A percentile compares a stretch with the other conserved stretches of the same genome.
phyloP scores from a whole-genome alignment of 2,888 invertebrate species.

The Leucoptera coffeella region DNA sequence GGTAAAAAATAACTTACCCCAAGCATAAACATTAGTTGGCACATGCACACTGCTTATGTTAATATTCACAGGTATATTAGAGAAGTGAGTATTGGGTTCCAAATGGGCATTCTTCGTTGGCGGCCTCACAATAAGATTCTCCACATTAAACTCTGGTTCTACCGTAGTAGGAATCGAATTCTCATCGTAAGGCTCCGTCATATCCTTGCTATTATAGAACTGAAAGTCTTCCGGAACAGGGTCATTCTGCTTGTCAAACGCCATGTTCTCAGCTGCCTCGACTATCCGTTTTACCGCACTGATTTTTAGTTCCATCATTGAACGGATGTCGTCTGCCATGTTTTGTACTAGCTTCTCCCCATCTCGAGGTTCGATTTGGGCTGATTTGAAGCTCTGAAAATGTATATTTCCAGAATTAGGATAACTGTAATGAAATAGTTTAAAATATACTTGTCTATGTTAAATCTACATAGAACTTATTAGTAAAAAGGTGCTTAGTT shows the following conservation, averaged over 20 bases:
- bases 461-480: too few species aligned
- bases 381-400: slow-evolving; percentile 71
- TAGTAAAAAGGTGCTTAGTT: too few species aligned
- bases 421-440: slow-evolving; percentile 2
- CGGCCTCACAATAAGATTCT: slow-evolving; percentile 46
- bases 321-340: slow-evolving; percentile 77
- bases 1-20: slow-evolving; percentile 67
- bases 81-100: slow-evolving; percentile 68
- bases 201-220: slow-evolving; percentile 66
- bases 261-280: slow-evolving; percentile 81
- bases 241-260: slow-evolving; percentile 52
- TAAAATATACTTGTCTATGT: not conserved
- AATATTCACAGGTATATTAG: slow-evolving; percentile 68
- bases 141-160: slow-evolving; percentile 45
- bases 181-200: slow-evolving; percentile 54
- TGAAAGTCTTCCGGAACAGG: slow-evolving; percentile 56
- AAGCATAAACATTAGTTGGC: slow-evolving; percentile 91
- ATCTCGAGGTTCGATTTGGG: slow-evolving; percentile 67
- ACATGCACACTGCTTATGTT: slow-evolving; percentile 88
- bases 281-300: slow-evolving; percentile 84
- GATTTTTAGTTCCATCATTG: slow-evolving; percentile 84
- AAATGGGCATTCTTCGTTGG: slow-evolving; percentile 59
- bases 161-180: slow-evolving; percentile 38
- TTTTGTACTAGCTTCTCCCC: slow-evolving; percentile 74
- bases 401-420: slow-evolving; percentile 1